Evolutionary conservation across 1,140 invertebrate genomes (phyloP).

Genomic region (Heliconius hermathena): DNA sequence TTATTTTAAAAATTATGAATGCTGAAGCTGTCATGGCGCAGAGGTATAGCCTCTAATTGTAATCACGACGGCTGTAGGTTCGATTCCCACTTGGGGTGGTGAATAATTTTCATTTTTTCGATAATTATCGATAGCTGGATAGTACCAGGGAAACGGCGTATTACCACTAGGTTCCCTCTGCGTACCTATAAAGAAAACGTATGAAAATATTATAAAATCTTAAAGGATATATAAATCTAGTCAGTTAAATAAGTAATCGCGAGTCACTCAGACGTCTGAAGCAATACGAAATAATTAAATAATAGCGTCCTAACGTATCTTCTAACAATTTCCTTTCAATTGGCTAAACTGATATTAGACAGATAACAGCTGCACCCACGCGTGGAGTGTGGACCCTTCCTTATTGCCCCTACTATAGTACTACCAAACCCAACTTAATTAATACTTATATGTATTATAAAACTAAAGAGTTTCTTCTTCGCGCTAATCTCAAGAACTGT

Average conservation of each 20-base stretch:
- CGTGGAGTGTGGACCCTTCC: constrained; percentile 21
- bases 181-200: too few relatives aligned
- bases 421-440: too few relatives aligned
- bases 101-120: too few relatives aligned
- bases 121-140: too few relatives aligned
- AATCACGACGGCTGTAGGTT: neutral
- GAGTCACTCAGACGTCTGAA: neutral
- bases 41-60: neutral
- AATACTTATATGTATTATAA: too few relatives aligned
- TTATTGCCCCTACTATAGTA: constrained; percentile 19
- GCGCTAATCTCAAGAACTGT: too few relatives aligned
- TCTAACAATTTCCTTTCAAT: constrained; percentile 26
- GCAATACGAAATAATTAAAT: constrained; percentile 7
- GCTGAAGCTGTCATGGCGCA: neutral
- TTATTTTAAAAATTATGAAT: too few relatives aligned
- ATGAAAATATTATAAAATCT: too few relatives aligned
- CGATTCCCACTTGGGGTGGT: neutral
- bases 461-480: too few relatives aligned
- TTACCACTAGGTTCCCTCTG: too few relatives aligned
- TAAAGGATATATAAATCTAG: neutral
- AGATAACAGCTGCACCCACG: constrained; percentile 31
- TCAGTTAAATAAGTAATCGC: neutral
- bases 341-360: constrained; percentile 10
- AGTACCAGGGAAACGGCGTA: too few relatives aligned
- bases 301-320: neutral